Evolutionary conservation across 2,888 invertebrate species (phyloP), one percentile per base, ranked within the genome.

Genomic region (Cheilosia pagana): DNA sequence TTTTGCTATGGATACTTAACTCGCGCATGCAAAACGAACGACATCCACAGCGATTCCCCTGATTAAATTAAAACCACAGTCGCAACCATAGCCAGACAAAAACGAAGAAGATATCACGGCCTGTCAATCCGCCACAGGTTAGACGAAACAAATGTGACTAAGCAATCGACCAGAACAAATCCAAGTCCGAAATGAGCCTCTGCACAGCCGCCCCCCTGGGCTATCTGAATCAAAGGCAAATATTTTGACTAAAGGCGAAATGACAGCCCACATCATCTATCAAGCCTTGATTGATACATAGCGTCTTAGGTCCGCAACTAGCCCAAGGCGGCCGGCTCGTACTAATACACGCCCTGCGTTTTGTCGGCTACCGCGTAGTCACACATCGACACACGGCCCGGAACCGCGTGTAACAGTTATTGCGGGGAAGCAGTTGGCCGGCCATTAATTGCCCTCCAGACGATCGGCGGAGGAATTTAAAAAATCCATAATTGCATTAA

Each of bases 401-500:
- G 79, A 79, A 78, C 48, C 59, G 28, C 59, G 28, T 28, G 43
- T 79, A 72, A 79, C 79, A 79, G 59, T 72, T 79, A 68, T 31
- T 28, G 70, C 50, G 60, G 50, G 60, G 57, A 8, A 50, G 28
- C 60, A 68, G 14, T 45, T 60, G 65, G 52, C 41, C 57, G 57
- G 59, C 16, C 43, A 52, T 72, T 71, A 72, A 71, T 79, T 74
- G 79, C 59, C 74, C 75, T 55, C 43, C 77, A 76, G 45, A 45
- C 63, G 55, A 25, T 43, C 60, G 28, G 39, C 59, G 65, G 72
- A 43, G 85, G 81, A 81, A 81, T 85, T 85, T 70, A 81, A 85
- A 35, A 85, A 83, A 60, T 81, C 75, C 81, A 65, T 85, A 85
- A 85, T 85, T 85, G 85, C 81, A 81, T 75, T 71, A 81, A 81